These are phyloP conservation scores for Eretmochelys imbricata DNA, from an alignment of 2,113 vertebrate genomes.

Conservation along the genomic window DNA sequence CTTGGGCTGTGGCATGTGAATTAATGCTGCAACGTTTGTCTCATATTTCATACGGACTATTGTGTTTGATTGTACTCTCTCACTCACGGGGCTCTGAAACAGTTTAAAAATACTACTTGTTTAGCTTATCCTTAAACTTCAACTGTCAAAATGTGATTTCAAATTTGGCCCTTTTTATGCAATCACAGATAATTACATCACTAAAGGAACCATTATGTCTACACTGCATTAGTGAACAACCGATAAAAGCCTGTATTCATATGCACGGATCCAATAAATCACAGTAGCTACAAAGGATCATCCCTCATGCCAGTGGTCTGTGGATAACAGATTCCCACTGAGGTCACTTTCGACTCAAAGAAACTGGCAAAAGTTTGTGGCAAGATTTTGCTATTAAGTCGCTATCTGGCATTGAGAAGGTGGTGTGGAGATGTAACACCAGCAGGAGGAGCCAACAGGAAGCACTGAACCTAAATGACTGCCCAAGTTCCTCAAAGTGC, in stretches of 20 bases:
- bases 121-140: neutral
- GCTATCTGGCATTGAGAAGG: neutral
- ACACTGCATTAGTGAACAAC: neutral
- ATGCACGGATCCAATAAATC: neutral
- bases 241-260: neutral
- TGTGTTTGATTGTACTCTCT: neutral
- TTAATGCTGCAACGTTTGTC: neutral
- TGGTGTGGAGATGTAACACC: neutral
- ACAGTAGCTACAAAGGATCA: neutral
- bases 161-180: neutral
- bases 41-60: neutral
- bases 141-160: neutral
- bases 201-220: neutral
- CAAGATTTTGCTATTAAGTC: neutral
- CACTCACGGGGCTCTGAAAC: neutral
- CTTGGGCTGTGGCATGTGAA: neutral
- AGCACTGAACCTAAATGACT: neutral
- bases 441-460: neutral
- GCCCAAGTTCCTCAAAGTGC: neutral
- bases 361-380: neutral
- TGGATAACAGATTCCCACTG: neutral
- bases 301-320: neutral
- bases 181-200: neutral
- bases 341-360: neutral
- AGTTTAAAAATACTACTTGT: neutral